Evolutionary conservation across 2,797 vertebrate genomes (phyloP).

Genomic region (Amphiprion clarkii): DNA sequence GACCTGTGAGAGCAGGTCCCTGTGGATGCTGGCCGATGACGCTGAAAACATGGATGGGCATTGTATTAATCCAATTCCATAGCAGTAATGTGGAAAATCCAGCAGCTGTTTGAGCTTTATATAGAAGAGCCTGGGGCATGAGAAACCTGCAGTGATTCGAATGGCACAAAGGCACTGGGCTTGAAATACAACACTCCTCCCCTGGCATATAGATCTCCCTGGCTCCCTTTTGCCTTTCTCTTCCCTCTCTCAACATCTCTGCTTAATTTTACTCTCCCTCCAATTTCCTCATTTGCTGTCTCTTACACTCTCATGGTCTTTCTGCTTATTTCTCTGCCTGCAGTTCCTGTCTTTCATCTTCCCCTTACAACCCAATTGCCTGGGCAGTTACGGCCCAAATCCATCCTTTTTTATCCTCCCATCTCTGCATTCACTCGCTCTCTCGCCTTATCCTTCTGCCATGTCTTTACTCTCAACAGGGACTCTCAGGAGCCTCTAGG

Average conservation of each 20-base stretch:
- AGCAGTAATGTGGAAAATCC: slow-evolving; percentile 77
- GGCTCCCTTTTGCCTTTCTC: slow-evolving; percentile 51
- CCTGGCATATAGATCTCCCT: slow-evolving; percentile 58
- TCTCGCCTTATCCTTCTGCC: slow-evolving; percentile 46
- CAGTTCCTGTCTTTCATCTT: slow-evolving; percentile 68
- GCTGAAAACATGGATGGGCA: slow-evolving; percentile 58
- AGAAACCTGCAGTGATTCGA: slow-evolving; percentile 75
- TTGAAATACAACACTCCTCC: slow-evolving; percentile 68
- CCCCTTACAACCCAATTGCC: slow-evolving; percentile 57
- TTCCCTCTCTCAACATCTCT: slow-evolving; percentile 49
- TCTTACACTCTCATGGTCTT: slow-evolving; percentile 53
- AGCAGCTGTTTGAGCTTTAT: slow-evolving; percentile 81
- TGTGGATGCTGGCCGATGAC: slow-evolving; percentile 60
- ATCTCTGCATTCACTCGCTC: slow-evolving; percentile 29
- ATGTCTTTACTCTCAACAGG: slow-evolving; percentile 51
- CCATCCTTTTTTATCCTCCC: slow-evolving; percentile 40
- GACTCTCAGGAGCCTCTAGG: slow-evolving; percentile 20
- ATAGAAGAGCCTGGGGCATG: slow-evolving; percentile 72
- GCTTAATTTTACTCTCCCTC: slow-evolving; percentile 64
- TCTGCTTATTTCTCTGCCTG: slow-evolving; percentile 58
- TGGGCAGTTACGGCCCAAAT: slow-evolving; percentile 54
- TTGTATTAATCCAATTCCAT: slow-evolving; percentile 78
- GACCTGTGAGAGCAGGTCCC: slow-evolving; percentile 65
- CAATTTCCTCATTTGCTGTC: slow-evolving; percentile 70
- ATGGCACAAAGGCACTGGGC: slow-evolving; percentile 71